Conservation (phyloP, 2,113 vertebrate species). For the Corythoichthys haematopterus region DNA sequence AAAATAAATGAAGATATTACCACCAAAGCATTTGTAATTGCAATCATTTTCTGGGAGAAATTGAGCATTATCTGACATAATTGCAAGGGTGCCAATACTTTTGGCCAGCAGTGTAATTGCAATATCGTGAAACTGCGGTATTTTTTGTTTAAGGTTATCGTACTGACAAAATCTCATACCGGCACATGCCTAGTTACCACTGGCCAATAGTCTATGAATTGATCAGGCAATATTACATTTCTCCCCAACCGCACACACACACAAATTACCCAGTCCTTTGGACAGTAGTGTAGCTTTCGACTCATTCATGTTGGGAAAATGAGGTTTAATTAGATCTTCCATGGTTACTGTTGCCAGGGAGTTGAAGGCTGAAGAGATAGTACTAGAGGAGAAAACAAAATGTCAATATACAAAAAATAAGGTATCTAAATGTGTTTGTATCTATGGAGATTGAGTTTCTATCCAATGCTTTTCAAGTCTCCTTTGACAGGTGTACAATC, state of each 20-base stretch:
- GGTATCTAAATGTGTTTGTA: neutral
- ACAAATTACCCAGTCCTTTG: slow-evolving; percentile 80
- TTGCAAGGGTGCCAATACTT: too few species aligned
- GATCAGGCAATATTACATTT: neutral
- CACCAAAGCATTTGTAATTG: too few species aligned
- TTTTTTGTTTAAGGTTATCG: too few species aligned
- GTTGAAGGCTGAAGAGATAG: slow-evolving; percentile 96
- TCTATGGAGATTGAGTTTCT: neutral
- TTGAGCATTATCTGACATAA: too few species aligned
- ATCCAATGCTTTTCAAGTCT: neutral
- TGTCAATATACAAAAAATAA: neutral
- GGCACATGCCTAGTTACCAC: too few species aligned
- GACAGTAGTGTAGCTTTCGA: slow-evolving; percentile 80
- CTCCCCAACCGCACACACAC: neutral
- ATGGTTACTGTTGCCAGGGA: slow-evolving; percentile 92
- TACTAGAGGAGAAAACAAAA: slow-evolving; percentile 66
- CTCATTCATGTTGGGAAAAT: slow-evolving; percentile 79
- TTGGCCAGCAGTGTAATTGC: too few species aligned
- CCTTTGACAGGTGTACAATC: neutral
- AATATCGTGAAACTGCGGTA: too few species aligned
- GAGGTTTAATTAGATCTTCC: slow-evolving; percentile 91
- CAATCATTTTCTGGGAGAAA: too few species aligned
- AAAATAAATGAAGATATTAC: too few species aligned
- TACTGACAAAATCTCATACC: too few species aligned
- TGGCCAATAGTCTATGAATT: too few species aligned